phyloP scores from a whole-genome alignment of 2,888 invertebrate genomes.

The Machimus atricapillus region DNA sequence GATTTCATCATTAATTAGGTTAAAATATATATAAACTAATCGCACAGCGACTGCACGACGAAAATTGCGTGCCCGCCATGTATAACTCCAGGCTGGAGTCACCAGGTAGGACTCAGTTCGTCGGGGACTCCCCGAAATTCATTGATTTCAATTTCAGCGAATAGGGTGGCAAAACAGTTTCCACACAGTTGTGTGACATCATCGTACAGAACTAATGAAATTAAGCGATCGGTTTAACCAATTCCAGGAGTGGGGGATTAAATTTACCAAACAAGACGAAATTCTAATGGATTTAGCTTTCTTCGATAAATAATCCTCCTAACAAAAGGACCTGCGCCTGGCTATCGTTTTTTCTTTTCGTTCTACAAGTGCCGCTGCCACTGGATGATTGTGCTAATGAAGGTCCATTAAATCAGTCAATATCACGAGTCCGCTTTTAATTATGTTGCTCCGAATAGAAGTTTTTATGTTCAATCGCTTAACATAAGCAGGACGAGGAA shows the following conservation, averaged over 20 bases:
- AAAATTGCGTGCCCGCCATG: neutral
- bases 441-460: neutral
- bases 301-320: neutral
- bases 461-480: neutral
- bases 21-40: slow-evolving; percentile 2
- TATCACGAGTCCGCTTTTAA: neutral
- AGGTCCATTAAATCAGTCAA: neutral
- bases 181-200: neutral
- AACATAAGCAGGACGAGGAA: neutral
- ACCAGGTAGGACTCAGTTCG: neutral
- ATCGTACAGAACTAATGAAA: neutral
- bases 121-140: neutral
- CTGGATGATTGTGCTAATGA: neutral
- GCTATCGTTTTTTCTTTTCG: neutral
- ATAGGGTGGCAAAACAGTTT: neutral
- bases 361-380: neutral
- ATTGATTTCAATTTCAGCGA: neutral
- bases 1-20: slow-evolving; percentile 4
- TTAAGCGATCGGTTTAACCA: neutral
- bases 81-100: neutral
- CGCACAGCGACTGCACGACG: neutral
- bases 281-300: neutral
- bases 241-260: neutral
- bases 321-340: neutral
- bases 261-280: neutral